Evolutionary conservation across 2,888 invertebrate genomes (phyloP), one percentile per base, ranked within the genome.

Genomic region (Orthosia gracilis): DNA sequence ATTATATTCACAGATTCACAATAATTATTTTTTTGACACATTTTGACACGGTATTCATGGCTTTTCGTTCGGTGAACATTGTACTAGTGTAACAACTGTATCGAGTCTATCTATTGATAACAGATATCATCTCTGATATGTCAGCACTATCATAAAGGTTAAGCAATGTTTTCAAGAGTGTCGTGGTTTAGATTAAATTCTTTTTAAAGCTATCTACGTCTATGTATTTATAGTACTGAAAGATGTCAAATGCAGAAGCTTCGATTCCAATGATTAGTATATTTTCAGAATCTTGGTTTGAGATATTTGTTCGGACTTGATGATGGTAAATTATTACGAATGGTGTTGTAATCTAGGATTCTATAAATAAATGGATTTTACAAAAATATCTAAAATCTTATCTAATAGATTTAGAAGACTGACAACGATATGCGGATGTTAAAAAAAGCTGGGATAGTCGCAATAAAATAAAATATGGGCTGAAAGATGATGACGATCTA

Each of bases 91-190:
- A 61, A 18, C 12, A 61, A 66, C 57, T 70, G 50, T 76, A 71
- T 80, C 67, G 40, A 69, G 59, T 18, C 17, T 69, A 73, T 76
- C 74, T 62, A 17, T 26, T 45, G 77, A 71, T 76, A 76, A 50
- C 61, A 26, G 23, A 66, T 54, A 69, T 79, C 82, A 84, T 84
- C 88, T 63, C 18, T 61, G 86, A 87, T 86, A 87, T 84, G 82
- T 82, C 82, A 79, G 1, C 55, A 55, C 74, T 87, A 87, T 86
- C 88, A 49, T 1, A 61, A 58, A 65, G 77, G 79, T 87, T 86
- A 75, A 76, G 88, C 82, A 85, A 85, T 61, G 18, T n/a, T 71
- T 70, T 79, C 64, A 72, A 83, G 65, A 70, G 71, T 52, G n/a
- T 23, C 23, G 12, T 40, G 47, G 55, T 68, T 57, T 63, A 68